phyloP scores from a whole-genome alignment of 2,113 vertebrate species.

The Dipodomys merriami region DNA sequence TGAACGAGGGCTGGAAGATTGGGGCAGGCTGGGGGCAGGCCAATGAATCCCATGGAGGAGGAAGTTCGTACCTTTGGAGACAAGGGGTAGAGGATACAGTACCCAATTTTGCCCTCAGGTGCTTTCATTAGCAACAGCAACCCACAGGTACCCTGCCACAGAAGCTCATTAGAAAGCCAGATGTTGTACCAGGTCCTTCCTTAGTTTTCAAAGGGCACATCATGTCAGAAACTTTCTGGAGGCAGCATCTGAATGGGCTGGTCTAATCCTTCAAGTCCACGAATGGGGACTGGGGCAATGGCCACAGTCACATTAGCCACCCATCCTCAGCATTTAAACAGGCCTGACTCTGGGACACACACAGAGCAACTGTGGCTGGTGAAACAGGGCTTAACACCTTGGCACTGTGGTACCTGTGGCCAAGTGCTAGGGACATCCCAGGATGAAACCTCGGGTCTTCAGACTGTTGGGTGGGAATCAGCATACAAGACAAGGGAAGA shows the following conservation, averaged over 20 bases:
- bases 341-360: neutral
- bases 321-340: rapidly evolving
- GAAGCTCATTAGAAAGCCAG: neutral
- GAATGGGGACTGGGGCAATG: neutral
- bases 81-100: neutral
- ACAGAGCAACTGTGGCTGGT: rapidly evolving
- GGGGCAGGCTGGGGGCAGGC: neutral
- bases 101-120: neutral
- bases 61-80: neutral
- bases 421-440: neutral
- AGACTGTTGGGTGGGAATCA: neutral
- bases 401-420: neutral
- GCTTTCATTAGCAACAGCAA: neutral
- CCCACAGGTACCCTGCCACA: neutral
- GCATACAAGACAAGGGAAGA: neutral
- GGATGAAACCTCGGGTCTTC: neutral
- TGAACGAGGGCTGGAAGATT: neutral
- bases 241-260: neutral
- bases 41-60: neutral
- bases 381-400: neutral
- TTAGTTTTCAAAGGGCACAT: neutral
- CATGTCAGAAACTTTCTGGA: neutral
- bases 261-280: neutral
- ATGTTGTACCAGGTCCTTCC: neutral
- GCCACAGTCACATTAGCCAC: neutral